A percentile compares a stretch with the other conserved stretches of the same genome.
Conservation (phyloP, 1,140 invertebrate species). For the Zaprionus ghesquierei region DNA sequence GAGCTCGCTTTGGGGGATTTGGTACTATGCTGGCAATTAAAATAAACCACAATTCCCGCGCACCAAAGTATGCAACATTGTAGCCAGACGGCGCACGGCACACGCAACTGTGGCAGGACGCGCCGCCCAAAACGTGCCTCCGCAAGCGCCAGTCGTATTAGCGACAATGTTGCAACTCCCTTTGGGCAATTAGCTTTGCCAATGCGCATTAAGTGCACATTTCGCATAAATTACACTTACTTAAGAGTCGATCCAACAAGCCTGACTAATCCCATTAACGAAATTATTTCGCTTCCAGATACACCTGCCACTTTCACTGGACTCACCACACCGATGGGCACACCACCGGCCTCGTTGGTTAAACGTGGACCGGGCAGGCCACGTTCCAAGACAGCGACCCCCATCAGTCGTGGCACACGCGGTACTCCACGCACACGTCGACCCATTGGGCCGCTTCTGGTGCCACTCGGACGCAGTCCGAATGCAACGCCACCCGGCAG, state of each 20-base stretch:
- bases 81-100: background rate
- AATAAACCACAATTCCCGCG: slow-evolving; percentile 54
- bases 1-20: slow-evolving; percentile 6
- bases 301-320: background rate
- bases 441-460: slow-evolving; percentile 85
- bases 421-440: slow-evolving; percentile 84
- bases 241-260: background rate
- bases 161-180: slow-evolving; percentile 41
- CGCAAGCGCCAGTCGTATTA: slow-evolving; percentile 53
- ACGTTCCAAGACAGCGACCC: slow-evolving; percentile 86
- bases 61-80: slow-evolving; percentile 57
- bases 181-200: slow-evolving; percentile 11
- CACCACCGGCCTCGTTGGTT: slow-evolving; percentile 36
- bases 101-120: slow-evolving; percentile 34
- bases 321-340: slow-evolving; percentile 12
- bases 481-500: slow-evolving; percentile 68
- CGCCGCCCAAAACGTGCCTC: slow-evolving; percentile 34
- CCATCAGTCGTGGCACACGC: slow-evolving; percentile 84
- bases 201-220: slow-evolving; percentile 13
- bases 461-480: slow-evolving; percentile 84
- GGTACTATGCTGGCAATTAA: slow-evolving; percentile 39
- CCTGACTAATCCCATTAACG: slow-evolving; percentile 14
- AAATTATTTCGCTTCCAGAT: slow-evolving; percentile 29
- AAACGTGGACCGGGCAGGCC: slow-evolving; percentile 90
- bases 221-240: slow-evolving; percentile 20